Conservation (phyloP, 2,888 invertebrate genomes). For the Mellilla xanthometata region DNA sequence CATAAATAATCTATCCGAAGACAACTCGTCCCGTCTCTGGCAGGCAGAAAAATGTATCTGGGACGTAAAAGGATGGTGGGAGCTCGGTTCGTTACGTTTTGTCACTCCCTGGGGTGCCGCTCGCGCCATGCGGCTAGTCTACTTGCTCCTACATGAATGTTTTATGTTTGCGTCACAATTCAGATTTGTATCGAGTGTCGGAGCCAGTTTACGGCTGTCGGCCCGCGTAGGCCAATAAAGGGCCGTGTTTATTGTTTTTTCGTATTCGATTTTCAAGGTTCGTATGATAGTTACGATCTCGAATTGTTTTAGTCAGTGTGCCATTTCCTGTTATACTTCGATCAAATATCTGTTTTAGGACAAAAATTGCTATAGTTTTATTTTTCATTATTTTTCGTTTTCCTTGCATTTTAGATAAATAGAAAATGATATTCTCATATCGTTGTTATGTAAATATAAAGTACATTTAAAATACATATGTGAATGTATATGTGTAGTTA, state of each 20-base stretch:
- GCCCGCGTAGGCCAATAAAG: slow-evolving; percentile 56
- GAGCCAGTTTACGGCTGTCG: slow-evolving; percentile 55
- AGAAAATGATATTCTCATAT: too few species aligned
- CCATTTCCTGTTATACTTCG: slow-evolving; percentile 16
- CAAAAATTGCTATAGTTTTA: too few species aligned
- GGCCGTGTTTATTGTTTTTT: slow-evolving; percentile 63
- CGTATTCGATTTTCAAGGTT: slow-evolving; percentile 52
- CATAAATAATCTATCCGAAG: slow-evolving; percentile 73
- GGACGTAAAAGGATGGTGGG: slow-evolving; percentile 68
- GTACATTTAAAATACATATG: too few species aligned
- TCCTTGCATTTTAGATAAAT: too few species aligned
- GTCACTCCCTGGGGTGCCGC: slow-evolving; percentile 69
- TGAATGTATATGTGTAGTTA: too few species aligned
- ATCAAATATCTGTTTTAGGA: too few species aligned
- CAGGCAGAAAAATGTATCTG: slow-evolving; percentile 71
- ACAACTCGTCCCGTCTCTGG: slow-evolving; percentile 54
- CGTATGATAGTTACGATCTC: slow-evolving; percentile 36
- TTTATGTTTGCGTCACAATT: slow-evolving; percentile 71
- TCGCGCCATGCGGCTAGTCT: slow-evolving; percentile 51
- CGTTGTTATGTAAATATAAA: too few species aligned
- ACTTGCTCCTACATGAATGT: slow-evolving; percentile 65
- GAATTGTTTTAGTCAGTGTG: slow-evolving; percentile 20
- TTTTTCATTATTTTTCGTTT: too few species aligned
- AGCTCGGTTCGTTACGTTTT: slow-evolving; percentile 78
- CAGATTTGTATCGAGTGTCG: slow-evolving; percentile 73